phyloP scores from a whole-genome alignment of 2,888 invertebrate genomes.

The Imbricaverruca yamaguchii region DNA sequence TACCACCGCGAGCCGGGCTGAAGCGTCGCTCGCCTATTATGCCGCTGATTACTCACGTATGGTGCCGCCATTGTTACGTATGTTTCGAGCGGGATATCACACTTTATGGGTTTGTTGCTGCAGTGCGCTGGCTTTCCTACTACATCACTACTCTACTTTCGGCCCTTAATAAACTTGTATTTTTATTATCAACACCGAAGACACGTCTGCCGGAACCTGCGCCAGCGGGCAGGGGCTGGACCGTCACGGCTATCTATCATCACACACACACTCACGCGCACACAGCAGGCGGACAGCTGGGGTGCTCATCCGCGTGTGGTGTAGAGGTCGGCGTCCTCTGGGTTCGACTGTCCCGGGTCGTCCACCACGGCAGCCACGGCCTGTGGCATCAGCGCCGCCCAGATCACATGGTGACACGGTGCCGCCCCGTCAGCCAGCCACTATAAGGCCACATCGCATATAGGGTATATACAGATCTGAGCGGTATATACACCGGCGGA shows the following conservation, averaged over 20 bases:
- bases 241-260: no score
- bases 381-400: constrained; percentile 19
- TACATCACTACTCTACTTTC: not conserved
- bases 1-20: not conserved
- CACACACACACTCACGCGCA: no score
- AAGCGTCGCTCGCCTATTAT: not conserved
- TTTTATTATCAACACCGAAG: not conserved
- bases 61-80: not conserved
- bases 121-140: not conserved
- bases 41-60: not conserved
- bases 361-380: constrained; percentile 22
- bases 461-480: no score
- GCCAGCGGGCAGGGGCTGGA: no score
- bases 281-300: no score
- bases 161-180: constrained; percentile 5
- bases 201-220: not conserved
- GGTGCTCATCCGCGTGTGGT: constrained; percentile 32
- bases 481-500: no score
- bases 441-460: no score
- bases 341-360: constrained; percentile 35
- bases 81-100: not conserved
- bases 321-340: constrained; percentile 36
- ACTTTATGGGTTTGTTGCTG: constrained; percentile 15
- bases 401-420: constrained; percentile 27
- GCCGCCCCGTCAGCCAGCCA: no score